Base-by-base conservation (phyloP, 1,140 invertebrate genomes). In the Achatina immaculata region DNA sequence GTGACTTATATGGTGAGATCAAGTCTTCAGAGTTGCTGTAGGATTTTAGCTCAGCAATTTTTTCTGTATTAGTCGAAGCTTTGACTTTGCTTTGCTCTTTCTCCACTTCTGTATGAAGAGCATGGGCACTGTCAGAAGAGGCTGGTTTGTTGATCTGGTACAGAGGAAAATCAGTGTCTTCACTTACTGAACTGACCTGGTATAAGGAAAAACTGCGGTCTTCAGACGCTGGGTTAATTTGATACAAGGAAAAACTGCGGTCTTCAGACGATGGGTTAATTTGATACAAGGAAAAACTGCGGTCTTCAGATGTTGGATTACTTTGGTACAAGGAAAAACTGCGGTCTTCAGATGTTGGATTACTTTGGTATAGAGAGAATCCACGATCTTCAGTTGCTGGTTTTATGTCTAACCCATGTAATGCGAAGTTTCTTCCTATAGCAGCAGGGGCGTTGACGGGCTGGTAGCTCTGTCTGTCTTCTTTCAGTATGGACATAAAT, bases 341-440 rank as follows among this genome's bases (percentile, higher is more conserved):
- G 58, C 48, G 34, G 38, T 36, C 43, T 14, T 40, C 31, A 1
- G 40, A 34, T 28, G 19, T 40, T 43, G 65, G 74, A n/a, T n/a
- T n/a, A n/a, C n/a, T n/a, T n/a, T n/a, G n/a, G n/a, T n/a, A 6
- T 6, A 62, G 62, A 9, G 69, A 55, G 14, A 40, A 62, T 1
- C 28, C 72, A 45, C 48, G 34, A 38, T 36, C 43, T 14, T 40
- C 31, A 1, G 40, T 38, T 28, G 19, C 31, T 43, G 65, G 74
- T 16, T 36, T 31, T n/a, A n/a, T n/a, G n/a, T n/a, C n/a, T n/a
- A n/a, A n/a, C 24, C 43, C 42, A 34, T 75, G 45, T 28, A 51
- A 36, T 24, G 34, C 74, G n/a, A 58, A 38, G 28, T 76, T 43
- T 45, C 74, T 55, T 21, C 62, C 74, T 62, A 51, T 16, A 38